Conservation (phyloP, 2,113 vertebrate species). For the Dryoscopus gambensis region DNA sequence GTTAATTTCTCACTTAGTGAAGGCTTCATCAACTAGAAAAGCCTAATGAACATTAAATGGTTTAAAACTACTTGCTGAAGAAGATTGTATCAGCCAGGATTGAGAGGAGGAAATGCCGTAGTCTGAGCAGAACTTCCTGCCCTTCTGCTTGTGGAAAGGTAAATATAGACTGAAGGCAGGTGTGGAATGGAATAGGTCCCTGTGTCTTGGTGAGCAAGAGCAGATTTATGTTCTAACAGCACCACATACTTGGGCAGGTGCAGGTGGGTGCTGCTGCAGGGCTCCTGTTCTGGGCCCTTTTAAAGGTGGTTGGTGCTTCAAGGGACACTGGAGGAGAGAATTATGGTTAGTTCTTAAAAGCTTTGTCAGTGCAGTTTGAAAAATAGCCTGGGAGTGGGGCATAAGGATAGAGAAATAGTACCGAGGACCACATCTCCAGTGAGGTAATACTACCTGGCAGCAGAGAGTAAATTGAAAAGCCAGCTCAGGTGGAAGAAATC, state of each 20-base stretch:
- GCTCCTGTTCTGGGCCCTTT: background rate
- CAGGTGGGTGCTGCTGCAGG: background rate
- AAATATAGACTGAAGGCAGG: background rate
- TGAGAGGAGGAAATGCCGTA: background rate
- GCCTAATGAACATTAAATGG: background rate
- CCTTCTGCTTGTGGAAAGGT: background rate
- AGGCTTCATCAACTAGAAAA: background rate
- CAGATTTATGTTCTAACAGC: background rate
- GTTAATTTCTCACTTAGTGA: background rate
- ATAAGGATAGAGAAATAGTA: background rate
- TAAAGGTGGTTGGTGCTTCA: background rate
- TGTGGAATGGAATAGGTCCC: background rate
- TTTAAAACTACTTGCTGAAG: background rate
- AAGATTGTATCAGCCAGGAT: background rate
- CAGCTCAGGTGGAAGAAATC: background rate
- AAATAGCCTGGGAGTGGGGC: background rate
- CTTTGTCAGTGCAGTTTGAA: background rate
- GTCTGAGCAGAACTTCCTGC: background rate
- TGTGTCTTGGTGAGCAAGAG: background rate
- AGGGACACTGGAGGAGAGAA: background rate
- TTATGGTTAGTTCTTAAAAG: background rate
- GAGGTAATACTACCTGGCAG: background rate
- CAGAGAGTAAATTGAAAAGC: background rate
- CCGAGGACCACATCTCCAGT: background rate
- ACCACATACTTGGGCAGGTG: rapidly evolving